Evolutionary conservation across 2,888 invertebrate genomes (phyloP).

Genomic region (Xanthostigma xanthostigma): DNA sequence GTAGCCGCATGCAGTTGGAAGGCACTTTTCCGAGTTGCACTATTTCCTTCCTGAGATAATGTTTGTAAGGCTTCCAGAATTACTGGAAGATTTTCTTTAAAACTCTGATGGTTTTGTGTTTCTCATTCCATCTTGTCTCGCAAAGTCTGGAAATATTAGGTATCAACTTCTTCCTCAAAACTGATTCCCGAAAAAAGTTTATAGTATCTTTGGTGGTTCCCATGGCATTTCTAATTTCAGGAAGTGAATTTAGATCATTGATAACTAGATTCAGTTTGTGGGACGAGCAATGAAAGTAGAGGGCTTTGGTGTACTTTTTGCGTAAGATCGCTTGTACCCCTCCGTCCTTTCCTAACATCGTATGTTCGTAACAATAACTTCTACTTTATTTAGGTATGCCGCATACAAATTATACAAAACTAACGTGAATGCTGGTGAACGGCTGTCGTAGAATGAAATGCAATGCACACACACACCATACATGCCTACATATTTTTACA

Average conservation of each 20-base stretch:
- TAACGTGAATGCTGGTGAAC: too few species aligned
- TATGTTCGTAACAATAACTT: too few species aligned
- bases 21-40: slow-evolving; percentile 13
- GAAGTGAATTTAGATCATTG: too few species aligned
- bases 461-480: too few species aligned
- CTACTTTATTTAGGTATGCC: too few species aligned
- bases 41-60: slow-evolving; percentile 14
- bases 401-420: too few species aligned
- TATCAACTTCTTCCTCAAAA: slow-evolving; percentile 16
- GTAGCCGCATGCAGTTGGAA: slow-evolving; percentile 16
- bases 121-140: slow-evolving; percentile 16
- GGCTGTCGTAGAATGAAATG: too few species aligned
- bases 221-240: slow-evolving; percentile 15
- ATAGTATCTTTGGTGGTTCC: slow-evolving; percentile 15
- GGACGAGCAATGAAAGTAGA: slow-evolving; percentile 17
- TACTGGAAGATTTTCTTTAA: slow-evolving; percentile 15
- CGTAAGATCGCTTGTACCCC: slow-evolving; percentile 17
- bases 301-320: slow-evolving; percentile 15
- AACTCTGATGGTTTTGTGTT: slow-evolving; percentile 14
- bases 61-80: slow-evolving; percentile 13
- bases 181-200: slow-evolving; percentile 15
- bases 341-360: slow-evolving; percentile 15
- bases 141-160: slow-evolving; percentile 17
- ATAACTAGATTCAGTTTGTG: too few species aligned
- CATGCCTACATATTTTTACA: too few species aligned